Percentiles rank a stretch among this genome's conserved stretches.
phyloP scores from a whole-genome alignment of 2,113 vertebrate species.

The Lethenteron camtschaticum region DNA sequence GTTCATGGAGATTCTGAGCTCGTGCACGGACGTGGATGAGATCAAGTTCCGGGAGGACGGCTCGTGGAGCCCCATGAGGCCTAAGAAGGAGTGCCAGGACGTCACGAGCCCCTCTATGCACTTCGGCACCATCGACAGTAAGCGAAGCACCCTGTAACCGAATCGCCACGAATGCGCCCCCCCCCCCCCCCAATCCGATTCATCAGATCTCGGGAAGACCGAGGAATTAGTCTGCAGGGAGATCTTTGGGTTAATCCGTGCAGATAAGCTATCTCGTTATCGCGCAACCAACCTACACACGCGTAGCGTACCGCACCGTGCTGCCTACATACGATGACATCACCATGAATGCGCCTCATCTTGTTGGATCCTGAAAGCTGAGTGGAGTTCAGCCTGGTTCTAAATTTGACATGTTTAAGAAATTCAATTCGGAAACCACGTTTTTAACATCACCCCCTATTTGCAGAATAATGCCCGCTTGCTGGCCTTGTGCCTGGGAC shows the following conservation, averaged over 20 bases:
- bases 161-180: not conserved
- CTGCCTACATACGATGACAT: too few relatives aligned
- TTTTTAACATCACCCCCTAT: too few relatives aligned
- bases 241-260: not conserved
- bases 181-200: not conserved
- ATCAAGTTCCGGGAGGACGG: constrained; percentile 40
- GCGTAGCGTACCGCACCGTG: too few relatives aligned
- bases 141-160: not conserved
- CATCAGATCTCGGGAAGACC: not conserved
- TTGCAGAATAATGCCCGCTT: too few relatives aligned
- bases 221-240: not conserved
- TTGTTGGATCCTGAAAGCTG: too few relatives aligned
- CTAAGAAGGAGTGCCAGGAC: constrained; percentile 30
- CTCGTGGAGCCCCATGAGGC: constrained; percentile 38
- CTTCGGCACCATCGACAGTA: constrained; percentile 20
- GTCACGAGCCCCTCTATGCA: constrained; percentile 21
- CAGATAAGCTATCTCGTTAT: not conserved
- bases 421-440: too few relatives aligned
- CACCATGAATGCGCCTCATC: too few relatives aligned
- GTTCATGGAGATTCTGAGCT: constrained; percentile 38
- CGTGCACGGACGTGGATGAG: constrained; percentile 32
- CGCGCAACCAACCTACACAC: not conserved
- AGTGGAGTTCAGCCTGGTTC: too few relatives aligned
- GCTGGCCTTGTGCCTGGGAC: too few relatives aligned
- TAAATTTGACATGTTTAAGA: too few relatives aligned